phyloP scores from a whole-genome alignment of 2,113 vertebrate genomes.

The Microcebus lehilahytsara region DNA sequence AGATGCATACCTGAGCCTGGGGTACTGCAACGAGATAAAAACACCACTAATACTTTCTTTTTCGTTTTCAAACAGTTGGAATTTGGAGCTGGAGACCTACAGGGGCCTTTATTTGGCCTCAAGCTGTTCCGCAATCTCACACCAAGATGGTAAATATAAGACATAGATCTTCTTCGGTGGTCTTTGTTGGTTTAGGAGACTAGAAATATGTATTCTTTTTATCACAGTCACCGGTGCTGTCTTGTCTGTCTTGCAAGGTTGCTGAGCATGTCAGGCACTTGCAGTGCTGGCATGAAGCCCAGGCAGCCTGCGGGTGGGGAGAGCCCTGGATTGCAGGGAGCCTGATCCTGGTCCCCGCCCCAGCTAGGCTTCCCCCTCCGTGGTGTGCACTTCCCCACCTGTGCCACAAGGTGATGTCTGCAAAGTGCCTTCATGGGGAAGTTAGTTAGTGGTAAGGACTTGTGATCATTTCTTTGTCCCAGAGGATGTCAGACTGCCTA shows the following conservation, averaged over 20 bases:
- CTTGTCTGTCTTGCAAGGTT: not conserved
- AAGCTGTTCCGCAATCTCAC: constrained; percentile 98
- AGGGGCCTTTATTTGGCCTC: constrained; percentile 94
- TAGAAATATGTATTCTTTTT: not conserved
- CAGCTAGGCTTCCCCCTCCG: not conserved
- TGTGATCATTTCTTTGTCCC: not conserved
- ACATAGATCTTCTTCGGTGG: not conserved
- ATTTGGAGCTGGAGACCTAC: constrained; percentile 95
- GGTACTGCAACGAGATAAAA: not conserved
- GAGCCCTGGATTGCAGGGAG: not conserved
- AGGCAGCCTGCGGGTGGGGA: not conserved
- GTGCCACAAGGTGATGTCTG: rapidly evolving
- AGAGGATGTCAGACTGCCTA: not conserved
- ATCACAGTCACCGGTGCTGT: not conserved
- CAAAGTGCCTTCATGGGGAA: not conserved
- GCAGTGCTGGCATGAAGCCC: rapidly evolving
- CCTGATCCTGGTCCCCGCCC: not conserved
- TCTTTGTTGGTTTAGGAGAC: not conserved
- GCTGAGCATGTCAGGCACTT: not conserved
- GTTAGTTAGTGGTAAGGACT: not conserved
- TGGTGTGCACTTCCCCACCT: no score
- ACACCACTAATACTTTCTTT: constrained; percentile 13
- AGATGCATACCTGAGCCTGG: not conserved
- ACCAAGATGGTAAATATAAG: constrained; percentile 89
- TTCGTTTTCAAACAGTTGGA: constrained; percentile 89